Evolutionary conservation across 2,113 vertebrate species (phyloP).

Genomic region (Sakesphorus luctuosus): DNA sequence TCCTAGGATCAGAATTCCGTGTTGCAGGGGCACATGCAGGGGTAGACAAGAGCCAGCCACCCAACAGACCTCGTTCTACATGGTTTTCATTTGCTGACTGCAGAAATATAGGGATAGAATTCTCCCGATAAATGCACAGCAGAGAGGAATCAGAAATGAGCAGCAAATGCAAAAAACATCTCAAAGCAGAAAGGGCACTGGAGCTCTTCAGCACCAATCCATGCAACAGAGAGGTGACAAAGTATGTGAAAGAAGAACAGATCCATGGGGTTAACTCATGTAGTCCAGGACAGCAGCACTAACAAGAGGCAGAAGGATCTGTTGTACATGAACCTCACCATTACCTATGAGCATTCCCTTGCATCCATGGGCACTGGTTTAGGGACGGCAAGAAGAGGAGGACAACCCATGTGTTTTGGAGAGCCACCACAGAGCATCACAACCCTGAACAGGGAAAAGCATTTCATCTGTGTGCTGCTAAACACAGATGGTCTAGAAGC

Average conservation of each 20-base stretch:
- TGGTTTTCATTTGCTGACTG: not conserved
- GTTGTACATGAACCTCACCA: not conserved
- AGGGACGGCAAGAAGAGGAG: not conserved
- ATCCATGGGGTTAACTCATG: not conserved
- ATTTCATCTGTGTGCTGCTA: not conserved
- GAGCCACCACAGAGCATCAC: not conserved
- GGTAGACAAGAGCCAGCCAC: not conserved
- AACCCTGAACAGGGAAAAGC: not conserved
- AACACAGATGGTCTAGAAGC: not conserved
- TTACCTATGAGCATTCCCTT: not conserved
- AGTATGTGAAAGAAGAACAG: not conserved
- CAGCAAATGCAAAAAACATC: not conserved
- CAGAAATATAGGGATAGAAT: not conserved
- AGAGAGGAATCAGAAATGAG: not conserved
- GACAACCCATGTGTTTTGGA: not conserved
- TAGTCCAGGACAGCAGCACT: not conserved
- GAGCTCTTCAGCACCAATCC: not conserved
- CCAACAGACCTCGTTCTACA: not conserved
- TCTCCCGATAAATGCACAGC: not conserved
- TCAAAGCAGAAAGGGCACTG: not conserved
- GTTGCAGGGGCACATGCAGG: not conserved
- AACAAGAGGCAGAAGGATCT: not conserved
- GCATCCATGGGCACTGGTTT: not conserved
- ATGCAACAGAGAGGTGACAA: rapidly evolving
- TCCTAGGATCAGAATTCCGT: not conserved